These are phyloP conservation scores for Aphelenchoides bicaudatus DNA, from an alignment of 2,888 invertebrate species.

Conservation along the genomic window DNA sequence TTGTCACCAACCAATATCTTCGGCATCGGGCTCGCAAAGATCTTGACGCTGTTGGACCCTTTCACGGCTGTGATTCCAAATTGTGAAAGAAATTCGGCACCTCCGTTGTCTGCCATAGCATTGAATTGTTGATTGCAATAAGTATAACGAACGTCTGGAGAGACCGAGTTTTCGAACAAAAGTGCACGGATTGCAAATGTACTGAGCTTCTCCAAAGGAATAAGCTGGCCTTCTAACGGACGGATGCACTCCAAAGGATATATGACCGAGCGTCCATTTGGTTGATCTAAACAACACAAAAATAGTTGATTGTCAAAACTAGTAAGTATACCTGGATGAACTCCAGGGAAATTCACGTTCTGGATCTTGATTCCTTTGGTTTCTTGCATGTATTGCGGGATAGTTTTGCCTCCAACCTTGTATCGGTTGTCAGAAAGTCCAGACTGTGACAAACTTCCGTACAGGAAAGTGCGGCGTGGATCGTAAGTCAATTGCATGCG, in stretches of 20 bases:
- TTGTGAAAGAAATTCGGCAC: neutral
- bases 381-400: neutral
- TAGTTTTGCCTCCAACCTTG: neutral
- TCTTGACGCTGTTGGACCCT: neutral
- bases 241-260: neutral
- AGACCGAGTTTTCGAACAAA: neutral
- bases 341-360: conserved; percentile 1
- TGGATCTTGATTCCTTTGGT: no score
- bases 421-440: neutral
- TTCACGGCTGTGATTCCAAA: neutral
- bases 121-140: neutral
- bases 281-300: conserved; percentile 14
- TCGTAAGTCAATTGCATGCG: neutral
- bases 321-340: conserved; percentile 18
- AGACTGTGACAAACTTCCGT: neutral
- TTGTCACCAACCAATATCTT: neutral
- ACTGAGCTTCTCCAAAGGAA: neutral
- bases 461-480: neutral
- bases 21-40: neutral
- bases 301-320: no score
- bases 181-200: neutral
- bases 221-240: neutral
- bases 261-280: neutral
- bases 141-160: neutral
- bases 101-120: neutral